phyloP scores from a whole-genome alignment of 1,140 invertebrate species.

The Ceratina australensis region DNA sequence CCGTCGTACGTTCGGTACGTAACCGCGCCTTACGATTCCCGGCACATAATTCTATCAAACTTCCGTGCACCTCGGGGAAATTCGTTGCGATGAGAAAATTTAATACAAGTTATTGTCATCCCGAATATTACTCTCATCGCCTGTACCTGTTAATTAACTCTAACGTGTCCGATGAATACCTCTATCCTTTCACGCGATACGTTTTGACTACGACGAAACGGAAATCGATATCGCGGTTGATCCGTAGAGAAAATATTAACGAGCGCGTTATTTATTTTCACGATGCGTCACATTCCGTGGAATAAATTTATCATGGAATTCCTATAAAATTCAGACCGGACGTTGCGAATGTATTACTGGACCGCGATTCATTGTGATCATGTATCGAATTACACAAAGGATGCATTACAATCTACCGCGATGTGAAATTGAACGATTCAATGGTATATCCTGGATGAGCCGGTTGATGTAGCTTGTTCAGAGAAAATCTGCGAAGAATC shows the following conservation, averaged over 20 bases:
- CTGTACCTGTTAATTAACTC: not conserved
- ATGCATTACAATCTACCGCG: constrained; percentile 1
- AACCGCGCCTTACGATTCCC: not conserved
- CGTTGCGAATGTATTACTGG: not conserved
- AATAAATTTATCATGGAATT: too few species aligned
- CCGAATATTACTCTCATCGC: not conserved
- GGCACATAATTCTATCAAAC: not conserved
- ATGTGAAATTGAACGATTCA: constrained; percentile 43
- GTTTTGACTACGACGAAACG: too few species aligned
- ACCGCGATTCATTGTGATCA: not conserved
- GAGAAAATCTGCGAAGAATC: not conserved
- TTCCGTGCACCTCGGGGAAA: not conserved
- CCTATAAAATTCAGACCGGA: not conserved
- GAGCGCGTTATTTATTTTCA: too few species aligned
- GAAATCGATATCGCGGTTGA: too few species aligned
- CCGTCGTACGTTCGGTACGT: not conserved
- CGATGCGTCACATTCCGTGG: too few species aligned
- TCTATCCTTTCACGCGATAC: not conserved
- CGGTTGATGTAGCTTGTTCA: constrained; percentile 11
- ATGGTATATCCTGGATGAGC: not conserved
- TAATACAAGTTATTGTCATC: not conserved
- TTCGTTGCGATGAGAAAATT: not conserved
- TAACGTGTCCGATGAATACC: too few species aligned
- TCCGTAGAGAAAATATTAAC: too few species aligned
- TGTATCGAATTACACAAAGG: not conserved